A percentile compares a stretch with the other conserved stretches of the same genome.
These are phyloP conservation scores for Pseudorasbora parva DNA, from an alignment of 2,113 vertebrate species.

Conservation along the genomic window DNA sequence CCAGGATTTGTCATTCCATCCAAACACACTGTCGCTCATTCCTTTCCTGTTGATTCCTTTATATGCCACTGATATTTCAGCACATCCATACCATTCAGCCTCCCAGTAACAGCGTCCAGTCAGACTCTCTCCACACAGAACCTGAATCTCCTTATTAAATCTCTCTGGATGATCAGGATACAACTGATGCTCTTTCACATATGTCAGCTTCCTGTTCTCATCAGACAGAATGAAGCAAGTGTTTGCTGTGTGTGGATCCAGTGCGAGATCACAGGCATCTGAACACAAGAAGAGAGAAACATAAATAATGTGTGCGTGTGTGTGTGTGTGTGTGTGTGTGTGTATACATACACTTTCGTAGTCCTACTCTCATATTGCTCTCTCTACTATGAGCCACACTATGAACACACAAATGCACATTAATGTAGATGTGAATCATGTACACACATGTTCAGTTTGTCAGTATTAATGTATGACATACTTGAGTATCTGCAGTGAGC, in stretches of 20 bases:
- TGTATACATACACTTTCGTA: neutral
- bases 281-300: neutral
- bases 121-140: neutral
- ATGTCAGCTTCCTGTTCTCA: neutral
- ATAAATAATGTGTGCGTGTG: too few species aligned
- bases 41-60: too few species aligned
- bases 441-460: too few species aligned
- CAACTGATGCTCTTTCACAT: neutral
- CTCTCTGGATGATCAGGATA: conserved; percentile 1
- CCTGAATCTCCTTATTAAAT: neutral
- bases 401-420: neutral
- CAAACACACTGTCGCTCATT: too few species aligned
- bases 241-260: neutral
- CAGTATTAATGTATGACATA: too few species aligned
- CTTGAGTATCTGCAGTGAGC: too few species aligned
- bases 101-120: neutral
- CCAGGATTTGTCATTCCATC: too few species aligned
- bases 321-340: neutral
- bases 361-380: neutral
- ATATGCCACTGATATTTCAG: too few species aligned
- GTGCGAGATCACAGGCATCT: neutral
- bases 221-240: neutral
- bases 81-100: too few species aligned
- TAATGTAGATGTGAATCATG: too few species aligned
- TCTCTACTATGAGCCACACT: neutral